Conservation (phyloP, 2,797 vertebrate species). For the Kryptolebias ocellatus region DNA sequence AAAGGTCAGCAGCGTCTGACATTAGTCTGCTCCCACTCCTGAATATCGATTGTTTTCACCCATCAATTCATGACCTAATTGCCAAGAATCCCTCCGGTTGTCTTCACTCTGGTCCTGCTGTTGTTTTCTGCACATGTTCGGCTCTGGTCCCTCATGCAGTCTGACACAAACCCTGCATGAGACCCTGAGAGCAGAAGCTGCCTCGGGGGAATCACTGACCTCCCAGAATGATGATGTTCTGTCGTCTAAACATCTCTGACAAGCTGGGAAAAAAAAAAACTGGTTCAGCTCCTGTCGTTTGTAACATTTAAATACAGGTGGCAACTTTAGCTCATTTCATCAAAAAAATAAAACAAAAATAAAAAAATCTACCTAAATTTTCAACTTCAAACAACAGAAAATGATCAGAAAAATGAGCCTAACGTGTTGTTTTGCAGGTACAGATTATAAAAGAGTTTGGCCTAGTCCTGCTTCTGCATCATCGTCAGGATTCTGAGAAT, state of each 20-base stretch:
- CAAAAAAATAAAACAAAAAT: too few relatives aligned
- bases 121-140: not conserved
- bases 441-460: slow-evolving; percentile 17
- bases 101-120: slow-evolving; percentile 5
- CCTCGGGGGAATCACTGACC: slow-evolving; percentile 11
- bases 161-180: slow-evolving; percentile 30
- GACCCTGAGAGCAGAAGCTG: slow-evolving; percentile 18
- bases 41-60: slow-evolving; percentile 8
- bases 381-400: not conserved
- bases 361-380: not conserved
- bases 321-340: not conserved
- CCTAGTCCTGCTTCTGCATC: slow-evolving; percentile 26
- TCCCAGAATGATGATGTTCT: slow-evolving; percentile 32
- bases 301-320: not conserved
- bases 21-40: not conserved
- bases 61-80: slow-evolving; percentile 7
- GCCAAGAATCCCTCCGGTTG: not conserved
- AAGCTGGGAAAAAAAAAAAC: slow-evolving; percentile 15
- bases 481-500: slow-evolving; percentile 34
- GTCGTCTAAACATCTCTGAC: slow-evolving; percentile 38
- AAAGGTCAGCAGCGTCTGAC: slow-evolving; percentile 25
- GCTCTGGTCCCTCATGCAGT: slow-evolving; percentile 3
- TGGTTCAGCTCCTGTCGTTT: not conserved
- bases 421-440: not conserved
- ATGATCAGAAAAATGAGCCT: not conserved